phyloP scores from a whole-genome alignment of 2,113 vertebrate species.

The Grallaria varia region DNA sequence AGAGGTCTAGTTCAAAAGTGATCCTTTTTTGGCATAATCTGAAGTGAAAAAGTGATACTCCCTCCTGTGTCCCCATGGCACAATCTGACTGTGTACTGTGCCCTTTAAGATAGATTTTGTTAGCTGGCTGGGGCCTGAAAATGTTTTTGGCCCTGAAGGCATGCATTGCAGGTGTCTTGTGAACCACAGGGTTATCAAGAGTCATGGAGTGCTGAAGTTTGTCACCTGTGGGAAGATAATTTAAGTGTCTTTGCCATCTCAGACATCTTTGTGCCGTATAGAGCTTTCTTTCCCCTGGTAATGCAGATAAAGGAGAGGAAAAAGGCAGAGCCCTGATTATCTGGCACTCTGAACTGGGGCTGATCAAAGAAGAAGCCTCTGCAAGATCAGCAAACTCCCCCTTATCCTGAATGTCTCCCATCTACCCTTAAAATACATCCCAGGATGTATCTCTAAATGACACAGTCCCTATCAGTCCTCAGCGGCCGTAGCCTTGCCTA shows the following conservation, averaged over 20 bases:
- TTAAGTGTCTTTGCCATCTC: background rate
- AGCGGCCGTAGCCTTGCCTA: background rate
- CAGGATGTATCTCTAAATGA: rapidly evolving
- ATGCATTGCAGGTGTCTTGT: background rate
- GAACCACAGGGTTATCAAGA: background rate
- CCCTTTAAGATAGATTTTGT: background rate
- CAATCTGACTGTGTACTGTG: rapidly evolving
- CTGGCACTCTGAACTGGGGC: background rate
- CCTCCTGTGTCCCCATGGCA: background rate
- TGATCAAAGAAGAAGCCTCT: background rate
- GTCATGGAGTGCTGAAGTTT: background rate
- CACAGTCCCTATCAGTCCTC: background rate
- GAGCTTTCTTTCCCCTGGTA: background rate
- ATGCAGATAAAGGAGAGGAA: background rate
- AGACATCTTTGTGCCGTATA: background rate
- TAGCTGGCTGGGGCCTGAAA: background rate
- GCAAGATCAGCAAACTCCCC: background rate
- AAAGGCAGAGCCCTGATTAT: background rate
- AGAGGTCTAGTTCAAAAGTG: background rate
- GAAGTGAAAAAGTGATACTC: background rate
- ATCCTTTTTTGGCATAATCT: rapidly evolving
- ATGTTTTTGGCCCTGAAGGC: background rate
- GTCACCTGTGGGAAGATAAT: background rate
- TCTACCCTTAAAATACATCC: background rate
- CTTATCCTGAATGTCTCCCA: background rate